phyloP scores from a whole-genome alignment of 2,888 invertebrate species.

The Drosophila mimetica region DNA sequence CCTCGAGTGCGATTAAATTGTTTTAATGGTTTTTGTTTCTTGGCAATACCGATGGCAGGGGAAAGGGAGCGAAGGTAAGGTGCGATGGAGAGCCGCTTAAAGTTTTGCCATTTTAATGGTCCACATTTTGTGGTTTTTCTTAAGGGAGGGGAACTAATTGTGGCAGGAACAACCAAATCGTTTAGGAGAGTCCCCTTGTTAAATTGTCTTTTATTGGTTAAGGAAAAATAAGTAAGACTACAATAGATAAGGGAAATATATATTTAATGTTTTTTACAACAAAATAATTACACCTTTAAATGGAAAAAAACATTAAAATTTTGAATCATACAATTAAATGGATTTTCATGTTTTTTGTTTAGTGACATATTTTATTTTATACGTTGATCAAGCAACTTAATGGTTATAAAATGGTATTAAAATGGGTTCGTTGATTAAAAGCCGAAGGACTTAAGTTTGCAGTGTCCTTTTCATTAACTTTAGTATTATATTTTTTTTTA shows the following conservation, averaged over 20 bases:
- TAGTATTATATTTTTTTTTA: too few species aligned
- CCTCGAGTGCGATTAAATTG: constrained; percentile 84
- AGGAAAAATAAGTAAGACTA: neutral
- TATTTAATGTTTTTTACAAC: too few species aligned
- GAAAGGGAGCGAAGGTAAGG: neutral
- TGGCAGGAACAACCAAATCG: constrained; percentile 30
- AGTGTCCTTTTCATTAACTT: too few species aligned
- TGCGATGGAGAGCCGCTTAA: constrained; percentile 50
- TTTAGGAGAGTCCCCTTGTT: constrained; percentile 10
- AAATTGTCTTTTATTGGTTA: constrained; percentile 13
- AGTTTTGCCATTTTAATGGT: constrained; percentile 75
- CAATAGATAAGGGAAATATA: neutral
- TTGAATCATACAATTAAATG: too few species aligned
- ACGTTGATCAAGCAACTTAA: too few species aligned
- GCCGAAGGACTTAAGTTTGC: too few species aligned
- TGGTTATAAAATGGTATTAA: neutral
- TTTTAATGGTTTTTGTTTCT: constrained; percentile 83
- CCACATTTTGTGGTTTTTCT: constrained; percentile 40
- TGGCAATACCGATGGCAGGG: constrained; percentile 1
- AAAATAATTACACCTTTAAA: neutral
- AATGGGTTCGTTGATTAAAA: too few species aligned
- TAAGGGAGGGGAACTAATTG: constrained; percentile 22
- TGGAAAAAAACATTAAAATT: too few species aligned
- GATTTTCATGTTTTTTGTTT: too few species aligned
- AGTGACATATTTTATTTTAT: too few species aligned